Evolutionary conservation across 1,140 invertebrate species (phyloP).

Genomic region (Orius insidiosus): DNA sequence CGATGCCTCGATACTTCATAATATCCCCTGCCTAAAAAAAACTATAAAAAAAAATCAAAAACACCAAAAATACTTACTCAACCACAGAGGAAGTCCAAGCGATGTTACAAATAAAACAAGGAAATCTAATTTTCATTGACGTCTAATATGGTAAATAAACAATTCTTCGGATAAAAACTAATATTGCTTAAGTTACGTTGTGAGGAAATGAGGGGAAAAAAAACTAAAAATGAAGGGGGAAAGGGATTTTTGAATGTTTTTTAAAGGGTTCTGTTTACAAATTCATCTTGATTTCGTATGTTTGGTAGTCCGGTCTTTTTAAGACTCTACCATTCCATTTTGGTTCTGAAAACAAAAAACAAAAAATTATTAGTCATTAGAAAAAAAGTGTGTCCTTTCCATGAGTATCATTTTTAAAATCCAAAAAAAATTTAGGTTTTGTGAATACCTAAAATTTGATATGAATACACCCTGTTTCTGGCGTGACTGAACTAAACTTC

Average conservation of each 20-base stretch:
- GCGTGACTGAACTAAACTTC: no score
- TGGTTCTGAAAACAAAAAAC: constrained; percentile 11
- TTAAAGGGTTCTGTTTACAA: constrained; percentile 5
- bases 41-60: background rate
- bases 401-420: no score
- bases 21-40: constrained; percentile 21
- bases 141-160: background rate
- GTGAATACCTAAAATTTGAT: no score
- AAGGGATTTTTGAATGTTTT: background rate
- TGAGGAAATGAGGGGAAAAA: background rate
- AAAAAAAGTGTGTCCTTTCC: no score
- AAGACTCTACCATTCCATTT: constrained; percentile 17
- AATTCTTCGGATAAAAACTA: background rate
- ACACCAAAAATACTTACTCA: background rate
- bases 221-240: background rate
- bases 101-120: background rate
- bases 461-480: no score
- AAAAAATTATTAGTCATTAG: no score
- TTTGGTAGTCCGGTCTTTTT: constrained; percentile 9
- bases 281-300: constrained; percentile 2
- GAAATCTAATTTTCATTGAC: background rate
- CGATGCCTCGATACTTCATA: constrained; percentile 32
- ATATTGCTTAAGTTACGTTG: background rate
- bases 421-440: no score
- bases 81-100: background rate